Evolutionary conservation across 2,797 vertebrate genomes (phyloP), one percentile per base, ranked within the genome.

Genomic region (Epinephelus awoara): DNA sequence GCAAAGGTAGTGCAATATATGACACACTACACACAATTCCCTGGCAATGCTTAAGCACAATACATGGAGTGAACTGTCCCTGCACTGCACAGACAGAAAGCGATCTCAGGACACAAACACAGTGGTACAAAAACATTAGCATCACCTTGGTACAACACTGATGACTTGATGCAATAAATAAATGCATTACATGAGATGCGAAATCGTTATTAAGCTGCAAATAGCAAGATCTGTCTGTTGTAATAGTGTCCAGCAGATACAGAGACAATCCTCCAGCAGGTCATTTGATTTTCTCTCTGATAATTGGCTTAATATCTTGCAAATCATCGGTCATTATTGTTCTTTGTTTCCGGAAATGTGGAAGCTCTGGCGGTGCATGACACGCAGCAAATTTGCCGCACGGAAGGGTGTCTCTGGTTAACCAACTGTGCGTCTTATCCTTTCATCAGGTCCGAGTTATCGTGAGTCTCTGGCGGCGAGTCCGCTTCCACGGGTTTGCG

Each of bases 401-500:
- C n/a, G 9, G 18, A 29, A 34, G 13, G 11, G 14, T 3, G 5
- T 23, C 6, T 65, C 6, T 0, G 12, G 18, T 17, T 29, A 67
- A 64, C 44, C 19, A 2, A 34, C 3, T 13, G 27, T 14, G 17
- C 2, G 21, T 57, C 15, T 54, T 21, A 58, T 44, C 44, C 14
- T 2, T 50, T 64, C 21, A 69, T 66, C 47, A 17, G 4, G n/a
- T 80, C 34, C 0, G 42, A 47, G 52, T 23, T 55, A 19, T 0
- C 7, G 1, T 1, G n/a, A 0, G 0, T 59, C 1, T 62, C 72
- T 14, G 17, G 3, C 1, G 66, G 34, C 0, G 52, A 68, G 0
- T 69, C 83, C n/a, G 3, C 17, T 0, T 77, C 83, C 0, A 0
- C 7, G 0, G 87, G 40, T 17, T 64, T 84, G 15, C 83, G 80